A percentile compares a stretch with the other conserved stretches of the same genome.
These are phyloP conservation scores for Heliconius himera DNA, from an alignment of 1,140 invertebrate genomes.

Conservation along the genomic window DNA sequence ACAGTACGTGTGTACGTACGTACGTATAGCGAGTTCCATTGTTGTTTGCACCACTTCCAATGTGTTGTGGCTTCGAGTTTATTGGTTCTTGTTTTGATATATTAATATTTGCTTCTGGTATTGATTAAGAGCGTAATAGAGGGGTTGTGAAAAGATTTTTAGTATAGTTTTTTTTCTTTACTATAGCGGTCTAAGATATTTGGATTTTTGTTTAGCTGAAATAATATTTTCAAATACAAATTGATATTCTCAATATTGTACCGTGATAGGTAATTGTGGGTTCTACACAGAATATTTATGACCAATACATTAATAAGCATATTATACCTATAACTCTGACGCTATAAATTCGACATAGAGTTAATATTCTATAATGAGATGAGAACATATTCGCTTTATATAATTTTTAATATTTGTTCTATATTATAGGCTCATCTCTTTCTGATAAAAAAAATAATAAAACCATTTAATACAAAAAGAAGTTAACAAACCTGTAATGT, in stretches of 20 bases:
- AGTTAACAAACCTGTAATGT: slow-evolving; percentile 24
- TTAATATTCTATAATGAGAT: too few relatives aligned
- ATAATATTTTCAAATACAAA: too few relatives aligned
- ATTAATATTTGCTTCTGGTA: slow-evolving; percentile 22
- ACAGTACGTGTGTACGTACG: slow-evolving; percentile 56
- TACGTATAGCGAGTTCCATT: slow-evolving; percentile 45
- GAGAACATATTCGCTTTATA: too few relatives aligned
- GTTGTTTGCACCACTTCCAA: slow-evolving; percentile 68
- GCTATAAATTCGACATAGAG: too few relatives aligned
- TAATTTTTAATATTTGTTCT: too few relatives aligned
- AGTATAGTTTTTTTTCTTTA: not conserved
- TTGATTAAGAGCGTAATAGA: slow-evolving; percentile 17
- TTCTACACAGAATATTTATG: too few relatives aligned
- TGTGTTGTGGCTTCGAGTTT: slow-evolving; percentile 58
- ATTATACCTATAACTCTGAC: too few relatives aligned
- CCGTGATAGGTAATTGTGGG: too few relatives aligned
- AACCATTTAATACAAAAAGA: slow-evolving; percentile 14
- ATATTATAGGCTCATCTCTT: too few relatives aligned
- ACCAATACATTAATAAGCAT: too few relatives aligned
- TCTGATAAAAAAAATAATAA: not conserved
- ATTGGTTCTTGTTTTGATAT: slow-evolving; percentile 41
- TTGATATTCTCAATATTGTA: too few relatives aligned
- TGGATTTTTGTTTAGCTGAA: not conserved
- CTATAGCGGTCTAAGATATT: not conserved
- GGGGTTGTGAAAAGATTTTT: not conserved